These are phyloP conservation scores for Nipponia nippon DNA, from an alignment of 2,113 vertebrate species.

Conservation along the genomic window DNA sequence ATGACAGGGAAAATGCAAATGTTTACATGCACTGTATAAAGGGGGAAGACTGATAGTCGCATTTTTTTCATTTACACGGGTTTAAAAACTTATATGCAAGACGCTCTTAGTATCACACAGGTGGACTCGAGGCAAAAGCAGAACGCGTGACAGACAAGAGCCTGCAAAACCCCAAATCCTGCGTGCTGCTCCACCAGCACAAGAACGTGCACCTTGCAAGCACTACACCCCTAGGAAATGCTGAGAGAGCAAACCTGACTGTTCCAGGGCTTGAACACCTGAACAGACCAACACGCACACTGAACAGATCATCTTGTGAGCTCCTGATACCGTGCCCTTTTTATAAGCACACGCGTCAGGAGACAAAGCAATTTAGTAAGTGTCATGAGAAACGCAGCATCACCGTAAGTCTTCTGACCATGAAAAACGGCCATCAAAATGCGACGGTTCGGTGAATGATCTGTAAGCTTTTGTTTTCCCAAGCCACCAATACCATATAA, in stretches of 20 bases:
- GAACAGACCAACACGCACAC: background rate
- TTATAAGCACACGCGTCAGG: background rate
- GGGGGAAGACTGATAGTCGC: rapidly evolving
- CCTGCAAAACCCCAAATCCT: no score
- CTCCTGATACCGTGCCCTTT: background rate
- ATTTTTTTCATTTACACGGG: background rate
- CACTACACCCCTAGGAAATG: background rate
- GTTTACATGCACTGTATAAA: background rate
- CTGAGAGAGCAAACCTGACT: background rate
- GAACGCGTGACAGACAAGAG: rapidly evolving
- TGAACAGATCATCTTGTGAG: background rate
- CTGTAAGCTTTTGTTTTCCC: background rate
- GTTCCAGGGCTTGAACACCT: background rate
- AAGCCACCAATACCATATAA: background rate
- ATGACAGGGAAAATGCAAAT: background rate
- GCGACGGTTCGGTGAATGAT: background rate
- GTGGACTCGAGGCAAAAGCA: background rate
- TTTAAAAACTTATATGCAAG: background rate
- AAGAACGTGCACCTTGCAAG: background rate
- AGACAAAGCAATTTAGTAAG: background rate
- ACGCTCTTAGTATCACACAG: background rate
- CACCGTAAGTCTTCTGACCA: background rate
- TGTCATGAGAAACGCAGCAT: background rate
- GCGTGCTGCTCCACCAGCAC: background rate
- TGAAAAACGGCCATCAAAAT: background rate